A percentile compares a stretch with the other conserved stretches of the same genome.
Evolutionary conservation across 2,888 invertebrate species (phyloP).

Genomic region (Ophonus ardosiacus): DNA sequence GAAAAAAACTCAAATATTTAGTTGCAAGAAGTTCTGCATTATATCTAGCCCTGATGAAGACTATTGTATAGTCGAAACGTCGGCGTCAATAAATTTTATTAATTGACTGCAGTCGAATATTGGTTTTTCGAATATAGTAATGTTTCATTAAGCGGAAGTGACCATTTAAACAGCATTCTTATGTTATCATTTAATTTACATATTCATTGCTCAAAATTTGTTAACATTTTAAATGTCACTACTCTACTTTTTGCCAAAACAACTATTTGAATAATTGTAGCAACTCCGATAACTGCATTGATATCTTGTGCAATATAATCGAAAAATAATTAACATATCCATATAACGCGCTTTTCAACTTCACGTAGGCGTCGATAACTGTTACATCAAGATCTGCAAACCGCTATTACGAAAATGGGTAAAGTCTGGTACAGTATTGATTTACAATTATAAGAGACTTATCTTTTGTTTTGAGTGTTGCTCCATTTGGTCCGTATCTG

Average conservation of each 20-base stretch:
- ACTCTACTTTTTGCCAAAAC: neutral
- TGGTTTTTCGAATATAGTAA: too few relatives aligned
- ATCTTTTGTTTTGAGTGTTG: neutral
- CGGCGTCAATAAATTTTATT: too few relatives aligned
- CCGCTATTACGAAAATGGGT: neutral
- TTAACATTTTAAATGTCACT: neutral
- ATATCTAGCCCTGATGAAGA: too few relatives aligned
- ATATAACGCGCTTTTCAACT: neutral
- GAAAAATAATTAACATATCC: neutral
- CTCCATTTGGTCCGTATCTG: neutral
- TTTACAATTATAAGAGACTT: neutral
- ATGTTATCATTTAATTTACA: neutral
- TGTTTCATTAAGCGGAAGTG: neutral
- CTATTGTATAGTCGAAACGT: too few relatives aligned
- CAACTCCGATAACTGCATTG: neutral
- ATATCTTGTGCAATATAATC: neutral
- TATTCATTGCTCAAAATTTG: neutral
- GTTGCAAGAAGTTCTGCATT: too few relatives aligned
- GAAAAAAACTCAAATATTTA: too few relatives aligned
- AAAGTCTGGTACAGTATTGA: neutral
- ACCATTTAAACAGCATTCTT: neutral
- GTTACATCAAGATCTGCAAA: neutral
- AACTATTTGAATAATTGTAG: neutral
- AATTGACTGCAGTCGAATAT: too few relatives aligned
- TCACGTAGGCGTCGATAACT: neutral